These are phyloP conservation scores for Alces alces DNA, from an alignment of 2,113 vertebrate genomes.

Conservation along the genomic window DNA sequence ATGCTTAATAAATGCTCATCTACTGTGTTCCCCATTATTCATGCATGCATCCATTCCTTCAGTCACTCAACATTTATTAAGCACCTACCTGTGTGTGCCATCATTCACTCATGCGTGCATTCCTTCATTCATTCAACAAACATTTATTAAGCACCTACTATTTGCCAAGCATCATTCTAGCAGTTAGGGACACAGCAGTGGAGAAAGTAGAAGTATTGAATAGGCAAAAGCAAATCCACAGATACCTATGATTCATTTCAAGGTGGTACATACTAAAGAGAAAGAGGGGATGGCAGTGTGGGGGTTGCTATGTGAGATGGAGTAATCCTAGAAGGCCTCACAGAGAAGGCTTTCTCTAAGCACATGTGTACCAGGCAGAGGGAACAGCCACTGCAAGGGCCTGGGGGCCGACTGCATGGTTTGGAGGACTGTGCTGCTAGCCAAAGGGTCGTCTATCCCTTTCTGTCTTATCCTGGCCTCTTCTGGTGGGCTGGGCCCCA, in stretches of 20 bases:
- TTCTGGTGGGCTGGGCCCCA: not conserved
- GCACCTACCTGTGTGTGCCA: not conserved
- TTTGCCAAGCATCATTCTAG: not conserved
- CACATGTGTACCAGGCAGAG: not conserved
- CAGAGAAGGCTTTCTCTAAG: not conserved
- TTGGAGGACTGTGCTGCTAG: not conserved
- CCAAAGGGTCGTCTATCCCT: not conserved
- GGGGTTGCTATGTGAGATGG: accelerated
- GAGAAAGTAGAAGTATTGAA: not conserved
- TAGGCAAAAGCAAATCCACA: not conserved
- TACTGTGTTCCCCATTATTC: not conserved
- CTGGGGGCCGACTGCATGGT: accelerated
- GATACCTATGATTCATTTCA: not conserved
- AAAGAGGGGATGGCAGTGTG: not conserved
- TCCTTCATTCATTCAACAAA: not conserved
- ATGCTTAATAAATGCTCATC: not conserved
- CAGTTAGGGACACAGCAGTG: not conserved
- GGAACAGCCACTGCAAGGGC: not conserved
- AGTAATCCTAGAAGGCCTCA: not conserved
- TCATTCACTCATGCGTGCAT: not conserved
- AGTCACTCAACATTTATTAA: not conserved
- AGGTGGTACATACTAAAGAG: not conserved
- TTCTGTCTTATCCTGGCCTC: not conserved
- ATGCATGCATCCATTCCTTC: no score
- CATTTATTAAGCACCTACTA: not conserved